Conservation (phyloP, 2,113 vertebrate genomes). For the Romanogobio albipinnatus region DNA sequence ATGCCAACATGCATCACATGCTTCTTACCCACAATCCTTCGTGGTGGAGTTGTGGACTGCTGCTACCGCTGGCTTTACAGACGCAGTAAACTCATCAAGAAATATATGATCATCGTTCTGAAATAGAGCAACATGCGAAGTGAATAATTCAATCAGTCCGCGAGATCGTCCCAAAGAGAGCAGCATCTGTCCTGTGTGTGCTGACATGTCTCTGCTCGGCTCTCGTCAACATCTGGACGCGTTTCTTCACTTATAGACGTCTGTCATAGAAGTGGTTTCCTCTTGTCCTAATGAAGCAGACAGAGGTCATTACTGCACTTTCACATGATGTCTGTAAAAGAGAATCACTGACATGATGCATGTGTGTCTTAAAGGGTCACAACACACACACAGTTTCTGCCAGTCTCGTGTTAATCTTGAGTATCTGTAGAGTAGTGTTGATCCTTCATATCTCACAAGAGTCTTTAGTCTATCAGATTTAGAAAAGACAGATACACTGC, state of each 20-base stretch:
- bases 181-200: constrained; percentile 75
- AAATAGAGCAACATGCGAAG: constrained; percentile 62
- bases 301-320: not conserved
- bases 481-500: too few relatives aligned
- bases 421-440: too few relatives aligned
- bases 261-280: not conserved
- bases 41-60: constrained; percentile 57
- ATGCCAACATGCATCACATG: constrained; percentile 12
- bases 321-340: too few relatives aligned
- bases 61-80: constrained; percentile 54
- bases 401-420: too few relatives aligned
- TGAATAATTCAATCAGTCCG: constrained; percentile 69
- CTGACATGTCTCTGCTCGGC: constrained; percentile 25
- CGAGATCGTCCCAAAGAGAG: constrained; percentile 40
- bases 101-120: constrained; percentile 63
- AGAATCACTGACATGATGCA: too few relatives aligned
- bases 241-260: not conserved
- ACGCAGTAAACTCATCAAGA: constrained; percentile 59
- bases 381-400: too few relatives aligned
- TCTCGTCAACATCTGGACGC: not conserved
- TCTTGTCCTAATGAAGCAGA: not conserved
- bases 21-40: constrained; percentile 47
- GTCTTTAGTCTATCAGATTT: too few relatives aligned
- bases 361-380: too few relatives aligned
- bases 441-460: too few relatives aligned